Base-by-base conservation (phyloP, 1,140 invertebrate species). In the Papilio xuthus region DNA sequence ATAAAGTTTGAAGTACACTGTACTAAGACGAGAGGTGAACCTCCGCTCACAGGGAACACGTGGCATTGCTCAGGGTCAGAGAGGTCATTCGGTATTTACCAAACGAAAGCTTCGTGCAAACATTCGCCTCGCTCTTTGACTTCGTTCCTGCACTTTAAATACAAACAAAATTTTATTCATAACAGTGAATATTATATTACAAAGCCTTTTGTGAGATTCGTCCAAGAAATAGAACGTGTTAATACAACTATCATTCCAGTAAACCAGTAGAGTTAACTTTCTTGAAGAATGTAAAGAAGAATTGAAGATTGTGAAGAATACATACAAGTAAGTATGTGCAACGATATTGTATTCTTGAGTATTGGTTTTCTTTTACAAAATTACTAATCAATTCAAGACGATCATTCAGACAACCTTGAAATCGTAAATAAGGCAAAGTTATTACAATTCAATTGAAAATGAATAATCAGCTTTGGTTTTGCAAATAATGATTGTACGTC, bases 81-180 rank as follows among this genome's bases (percentile, higher is more conserved):
- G 84, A 85, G 88, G 85, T 89, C 88, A 88, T 76, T 53, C 80
- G 67, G 82, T 89, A 85, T 89, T 88, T 88, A 89, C 85, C 81
- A 86, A 89, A 89, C 73, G 84, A 82, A 88, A 83, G 84, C 82
- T 44, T 20, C 41, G 13, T 67, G 60, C 23, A 67, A 73, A 73
- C 42, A 44, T 47, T 23, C 37, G 32, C 67, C 37, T 71, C 23
- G 79, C 80, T 80, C 79, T 82, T 60, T 71, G 56, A 69, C 78
- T 74, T 50, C 44, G 60, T 28, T 60, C 41, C 41, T 53, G 41
- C 60, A 56, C 12, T 32, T 42, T 26, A 20, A 47, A 80, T 42
- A n/a, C 2, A 28, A 23, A 78, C 15, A 28, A 20, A 15, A 70
- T 37, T 1, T 67, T 28, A 28, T 67, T 67, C 26, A 4, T 1